These are phyloP conservation scores for Oscarella lobularis DNA, from an alignment of 37 sponge, comb jelly and placozoan species.

Conservation along the genomic window DNA sequence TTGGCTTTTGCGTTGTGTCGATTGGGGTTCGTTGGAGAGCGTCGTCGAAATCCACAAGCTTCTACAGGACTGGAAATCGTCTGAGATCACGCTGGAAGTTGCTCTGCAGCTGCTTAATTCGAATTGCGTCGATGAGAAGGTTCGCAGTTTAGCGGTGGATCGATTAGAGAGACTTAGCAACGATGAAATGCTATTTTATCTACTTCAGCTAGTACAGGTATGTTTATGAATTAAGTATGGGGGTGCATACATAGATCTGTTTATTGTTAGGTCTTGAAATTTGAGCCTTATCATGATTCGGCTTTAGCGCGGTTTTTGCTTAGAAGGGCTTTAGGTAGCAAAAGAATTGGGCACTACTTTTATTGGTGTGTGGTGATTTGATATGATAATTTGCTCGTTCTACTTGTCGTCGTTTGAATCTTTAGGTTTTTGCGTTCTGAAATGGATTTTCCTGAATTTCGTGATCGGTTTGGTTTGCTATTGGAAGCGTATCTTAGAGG, in stretches of 20 bases:
- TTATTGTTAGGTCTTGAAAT: constrained; percentile 59
- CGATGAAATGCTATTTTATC: constrained; percentile 46
- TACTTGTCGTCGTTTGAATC: not conserved
- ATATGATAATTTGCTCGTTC: not conserved
- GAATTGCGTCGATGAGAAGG: constrained; percentile 81
- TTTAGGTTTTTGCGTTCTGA: constrained; percentile 73
- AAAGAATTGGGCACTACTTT: constrained; percentile 81
- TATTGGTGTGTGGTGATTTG: constrained; percentile 41
- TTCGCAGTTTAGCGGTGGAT: constrained; percentile 63
- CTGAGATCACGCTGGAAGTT: constrained; percentile 30
- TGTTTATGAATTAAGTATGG: not conserved
- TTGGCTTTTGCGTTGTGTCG: constrained; percentile 60
- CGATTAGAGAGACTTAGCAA: constrained; percentile 53
- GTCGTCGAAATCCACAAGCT: constrained; percentile 38
- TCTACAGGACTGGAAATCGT: constrained; percentile 43
- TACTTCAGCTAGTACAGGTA: constrained; percentile 71
- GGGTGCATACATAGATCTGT: not conserved
- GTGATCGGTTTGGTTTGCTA: constrained; percentile 71
- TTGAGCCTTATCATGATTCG: constrained; percentile 81
- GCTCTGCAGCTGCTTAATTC: constrained; percentile 81
- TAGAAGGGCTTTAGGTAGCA: constrained; percentile 64
- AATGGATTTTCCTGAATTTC: constrained; percentile 77
- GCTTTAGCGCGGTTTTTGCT: constrained; percentile 72
- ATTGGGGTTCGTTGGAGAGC: constrained; percentile 66
- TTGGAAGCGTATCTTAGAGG: constrained; percentile 80